These are phyloP conservation scores for Cantharis lateralis DNA, from an alignment of 2,888 invertebrate genomes.

Conservation along the genomic window DNA sequence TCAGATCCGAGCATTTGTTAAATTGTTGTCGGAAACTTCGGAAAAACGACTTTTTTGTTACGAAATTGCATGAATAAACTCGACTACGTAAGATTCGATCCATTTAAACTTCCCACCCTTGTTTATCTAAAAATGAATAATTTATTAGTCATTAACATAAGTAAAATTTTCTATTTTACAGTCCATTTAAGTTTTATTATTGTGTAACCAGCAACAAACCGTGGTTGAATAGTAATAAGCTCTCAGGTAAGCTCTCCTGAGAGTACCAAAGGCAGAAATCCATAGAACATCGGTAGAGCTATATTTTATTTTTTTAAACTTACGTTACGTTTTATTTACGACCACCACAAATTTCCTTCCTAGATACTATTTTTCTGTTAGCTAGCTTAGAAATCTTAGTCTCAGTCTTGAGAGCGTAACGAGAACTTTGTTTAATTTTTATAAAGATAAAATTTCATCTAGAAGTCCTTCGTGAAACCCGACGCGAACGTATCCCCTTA, in stretches of 20 bases:
- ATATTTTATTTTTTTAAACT: no score
- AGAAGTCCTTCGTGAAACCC: no score
- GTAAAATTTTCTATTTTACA: background rate
- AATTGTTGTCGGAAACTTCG: slow-evolving; percentile 2
- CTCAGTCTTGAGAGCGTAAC: no score
- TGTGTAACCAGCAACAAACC: background rate
- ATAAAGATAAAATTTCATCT: no score
- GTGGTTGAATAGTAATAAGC: background rate
- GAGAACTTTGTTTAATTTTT: no score
- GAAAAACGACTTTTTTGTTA: slow-evolving; percentile 12
- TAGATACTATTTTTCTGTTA: no score
- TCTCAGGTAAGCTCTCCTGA: background rate
- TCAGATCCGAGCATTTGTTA: slow-evolving; percentile 13
- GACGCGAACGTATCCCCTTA: no score
- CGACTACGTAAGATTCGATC: background rate
- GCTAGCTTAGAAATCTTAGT: no score
- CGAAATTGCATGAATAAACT: background rate
- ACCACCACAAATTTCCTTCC: no score
- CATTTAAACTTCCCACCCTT: background rate
- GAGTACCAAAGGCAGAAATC: background rate
- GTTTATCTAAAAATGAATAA: background rate
- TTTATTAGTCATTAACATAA: background rate
- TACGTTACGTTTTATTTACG: no score
- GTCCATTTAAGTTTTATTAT: no score
- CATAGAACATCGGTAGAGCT: no score